These are phyloP conservation scores for Pheosia tremula DNA, from an alignment of 2,888 invertebrate genomes.

Conservation along the genomic window DNA sequence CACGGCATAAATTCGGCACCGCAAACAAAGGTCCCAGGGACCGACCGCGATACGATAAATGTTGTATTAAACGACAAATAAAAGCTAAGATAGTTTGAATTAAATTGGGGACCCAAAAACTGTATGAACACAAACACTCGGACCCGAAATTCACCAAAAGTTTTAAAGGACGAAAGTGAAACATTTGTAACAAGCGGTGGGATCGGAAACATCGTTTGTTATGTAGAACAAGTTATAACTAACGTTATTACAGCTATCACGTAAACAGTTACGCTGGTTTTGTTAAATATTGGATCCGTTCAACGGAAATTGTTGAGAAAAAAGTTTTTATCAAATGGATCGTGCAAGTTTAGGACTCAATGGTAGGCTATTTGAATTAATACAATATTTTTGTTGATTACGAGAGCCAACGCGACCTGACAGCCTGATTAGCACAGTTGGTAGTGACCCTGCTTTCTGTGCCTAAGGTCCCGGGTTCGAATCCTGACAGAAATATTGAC, in stretches of 20 bases:
- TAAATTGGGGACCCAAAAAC: constrained; percentile 81
- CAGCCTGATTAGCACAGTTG: no score
- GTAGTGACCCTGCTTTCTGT: no score
- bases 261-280: constrained; percentile 24
- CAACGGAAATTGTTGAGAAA: neutral
- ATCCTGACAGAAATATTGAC: no score
- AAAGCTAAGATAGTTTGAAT: constrained; percentile 81
- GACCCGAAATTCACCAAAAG: constrained; percentile 63
- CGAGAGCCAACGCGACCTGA: no score
- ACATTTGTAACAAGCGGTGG: constrained; percentile 68
- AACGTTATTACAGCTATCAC: constrained; percentile 30
- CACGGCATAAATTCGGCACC: constrained; percentile 64
- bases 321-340: constrained; percentile 1
- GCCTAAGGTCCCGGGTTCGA: no score
- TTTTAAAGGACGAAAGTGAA: constrained; percentile 65
- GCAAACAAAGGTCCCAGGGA: constrained; percentile 69
- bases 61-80: constrained; percentile 81
- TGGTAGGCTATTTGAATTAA: neutral
- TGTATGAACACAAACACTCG: constrained; percentile 76
- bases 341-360: neutral
- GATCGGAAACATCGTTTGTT: constrained; percentile 57
- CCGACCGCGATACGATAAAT: constrained; percentile 70
- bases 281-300: constrained; percentile 13
- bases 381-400: no score
- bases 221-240: constrained; percentile 8